Evolutionary conservation across 2,797 vertebrate genomes (phyloP), one percentile per base, ranked within the genome.

Genomic region (Prunella strophiata): DNA sequence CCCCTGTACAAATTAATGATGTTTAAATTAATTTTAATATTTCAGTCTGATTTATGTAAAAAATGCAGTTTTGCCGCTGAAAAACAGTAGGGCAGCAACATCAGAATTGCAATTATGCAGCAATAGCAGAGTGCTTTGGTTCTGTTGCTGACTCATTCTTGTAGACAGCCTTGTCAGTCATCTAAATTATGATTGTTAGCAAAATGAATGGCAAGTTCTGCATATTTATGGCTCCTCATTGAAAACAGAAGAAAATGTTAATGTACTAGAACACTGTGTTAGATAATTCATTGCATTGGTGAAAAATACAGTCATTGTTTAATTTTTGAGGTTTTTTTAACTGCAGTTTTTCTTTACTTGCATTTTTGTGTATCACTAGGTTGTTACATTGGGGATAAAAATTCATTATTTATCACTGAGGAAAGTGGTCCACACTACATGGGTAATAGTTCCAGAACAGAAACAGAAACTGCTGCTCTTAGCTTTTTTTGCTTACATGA

Each of bases 281-380:
- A 61, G 25, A 68, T 91, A 95, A 95, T 58, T 83, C 45, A 47
- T 72, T 78, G 55, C 36, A 36, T 18, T 85, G 52, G 32, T 81
- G 45, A 66, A 78, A 78, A 36, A 16, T 57, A 26, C 4, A 36
- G 76, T 65, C 11, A 18, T 51, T 21, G 20, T 27, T 52, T 59
- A 83, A 3, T 32, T 21, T 54, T 30, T 9, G 3, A 20, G 5
- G 0, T 7, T n/a, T 62, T 74, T 96, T 92, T 70, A 85, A 52
- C 22, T 32, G 26, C 52, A 67, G 16, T 40, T 89, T 86, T 96
- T 91, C 51, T 93, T 97, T 66, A 29, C 30, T 22, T 90, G 36
- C 13, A 43, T 68, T 94, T 89, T 94, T 88, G 21, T 87, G 14
- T 74, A 52, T 85, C 66, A 59, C 42, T 73, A 13, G 8, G 15